Conservation (phyloP, 2,113 vertebrate species). For the Zosterops hypoxanthus region DNA sequence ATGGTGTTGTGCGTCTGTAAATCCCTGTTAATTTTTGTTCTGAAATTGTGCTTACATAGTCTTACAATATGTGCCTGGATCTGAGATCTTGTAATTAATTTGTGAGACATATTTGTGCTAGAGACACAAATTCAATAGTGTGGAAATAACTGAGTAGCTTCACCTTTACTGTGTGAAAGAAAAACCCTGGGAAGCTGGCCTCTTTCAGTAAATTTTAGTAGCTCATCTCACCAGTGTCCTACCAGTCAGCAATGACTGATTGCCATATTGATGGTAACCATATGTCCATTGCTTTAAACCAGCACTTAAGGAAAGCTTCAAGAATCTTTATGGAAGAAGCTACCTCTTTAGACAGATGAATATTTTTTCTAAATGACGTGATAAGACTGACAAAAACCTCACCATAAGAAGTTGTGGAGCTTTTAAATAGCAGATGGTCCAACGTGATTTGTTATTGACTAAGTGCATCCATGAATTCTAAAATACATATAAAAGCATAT, state of each 20-base stretch:
- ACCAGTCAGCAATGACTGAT: not conserved
- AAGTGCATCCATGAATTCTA: not conserved
- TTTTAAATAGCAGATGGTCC: not conserved
- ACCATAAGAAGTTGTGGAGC: not conserved
- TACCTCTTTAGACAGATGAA: not conserved
- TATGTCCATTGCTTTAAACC: not conserved
- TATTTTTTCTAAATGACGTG: not conserved
- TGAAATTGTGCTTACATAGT: not conserved
- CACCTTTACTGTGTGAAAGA: not conserved
- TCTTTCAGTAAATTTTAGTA: not conserved
- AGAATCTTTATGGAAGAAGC: not conserved
- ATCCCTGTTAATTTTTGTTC: not conserved
- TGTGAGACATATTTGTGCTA: not conserved
- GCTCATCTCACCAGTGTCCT: not conserved
- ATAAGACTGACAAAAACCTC: not conserved
- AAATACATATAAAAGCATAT: not conserved
- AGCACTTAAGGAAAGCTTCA: not conserved
- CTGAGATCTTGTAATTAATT: not conserved
- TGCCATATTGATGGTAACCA: not conserved
- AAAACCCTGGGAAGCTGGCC: not conserved
- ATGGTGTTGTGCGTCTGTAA: not conserved
- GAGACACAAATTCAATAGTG: not conserved
- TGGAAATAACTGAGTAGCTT: not conserved
- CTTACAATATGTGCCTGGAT: not conserved
- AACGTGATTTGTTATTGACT: not conserved